These are phyloP conservation scores for Pipistrellus nathusii DNA, from an alignment of 2,797 vertebrate genomes.

Conservation along the genomic window DNA sequence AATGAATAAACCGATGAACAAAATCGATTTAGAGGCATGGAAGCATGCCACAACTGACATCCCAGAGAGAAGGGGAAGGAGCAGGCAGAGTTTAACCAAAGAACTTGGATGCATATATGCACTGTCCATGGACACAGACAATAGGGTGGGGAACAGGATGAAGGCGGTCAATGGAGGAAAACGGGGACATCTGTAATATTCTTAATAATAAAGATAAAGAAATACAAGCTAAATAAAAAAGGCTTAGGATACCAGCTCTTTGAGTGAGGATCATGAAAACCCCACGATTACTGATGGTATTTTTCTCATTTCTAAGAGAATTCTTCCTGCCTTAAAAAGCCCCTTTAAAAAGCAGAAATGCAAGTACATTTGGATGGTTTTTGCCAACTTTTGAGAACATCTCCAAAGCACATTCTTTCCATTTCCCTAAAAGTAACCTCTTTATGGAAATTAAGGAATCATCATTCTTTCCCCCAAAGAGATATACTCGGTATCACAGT, in stretches of 20 bases:
- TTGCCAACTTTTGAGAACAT: neutral
- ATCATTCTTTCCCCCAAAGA: neutral
- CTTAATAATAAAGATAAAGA: no score
- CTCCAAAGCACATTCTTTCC: neutral
- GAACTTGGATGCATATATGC: no score
- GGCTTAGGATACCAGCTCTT: neutral
- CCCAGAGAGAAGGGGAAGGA: no score
- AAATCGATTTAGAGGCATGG: no score
- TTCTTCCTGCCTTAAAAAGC: neutral
- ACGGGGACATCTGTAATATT: no score
- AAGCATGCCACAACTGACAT: no score
- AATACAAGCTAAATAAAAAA: no score
- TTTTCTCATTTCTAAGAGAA: neutral
- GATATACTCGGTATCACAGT: neutral
- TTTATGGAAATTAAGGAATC: neutral
- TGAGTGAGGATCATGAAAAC: neutral
- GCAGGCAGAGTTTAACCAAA: no score
- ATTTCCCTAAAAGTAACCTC: neutral
- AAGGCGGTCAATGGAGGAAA: no score
- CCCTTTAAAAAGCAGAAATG: neutral
- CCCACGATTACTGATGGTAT: neutral
- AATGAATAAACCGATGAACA: no score
- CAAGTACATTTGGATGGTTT: neutral
- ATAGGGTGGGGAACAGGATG: no score
- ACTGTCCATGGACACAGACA: no score